Conservation (phyloP, 2,113 vertebrate species). For the Centropus unirufus region DNA sequence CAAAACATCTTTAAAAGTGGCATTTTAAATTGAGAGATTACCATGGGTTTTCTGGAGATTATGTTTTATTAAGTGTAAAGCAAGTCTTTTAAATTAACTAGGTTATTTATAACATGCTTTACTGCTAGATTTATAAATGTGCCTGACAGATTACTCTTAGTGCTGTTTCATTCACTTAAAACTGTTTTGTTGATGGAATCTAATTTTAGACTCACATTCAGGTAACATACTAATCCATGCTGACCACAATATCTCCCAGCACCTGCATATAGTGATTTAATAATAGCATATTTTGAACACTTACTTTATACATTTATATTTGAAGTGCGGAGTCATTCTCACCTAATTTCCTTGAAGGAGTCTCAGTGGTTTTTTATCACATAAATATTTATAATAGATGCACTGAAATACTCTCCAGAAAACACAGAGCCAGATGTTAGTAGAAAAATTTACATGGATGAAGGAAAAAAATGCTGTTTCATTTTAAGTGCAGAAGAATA, state of each 20-base stretch:
- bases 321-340: neutral
- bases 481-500: constrained; percentile 12
- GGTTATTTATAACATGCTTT: neutral
- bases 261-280: neutral
- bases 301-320: constrained; percentile 30
- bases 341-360: constrained; percentile 32
- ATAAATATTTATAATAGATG: constrained; percentile 56
- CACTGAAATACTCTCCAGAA: constrained; percentile 9
- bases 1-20: neutral
- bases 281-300: neutral
- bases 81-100: neutral
- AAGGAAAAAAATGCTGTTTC: neutral
- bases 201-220: neutral
- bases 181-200: neutral
- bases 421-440: constrained; percentile 5
- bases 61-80: neutral
- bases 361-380: neutral
- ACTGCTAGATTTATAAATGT: neutral
- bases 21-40: neutral
- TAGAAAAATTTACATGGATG: neutral
- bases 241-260: neutral
- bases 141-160: neutral
- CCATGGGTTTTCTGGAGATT: neutral
- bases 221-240: neutral
- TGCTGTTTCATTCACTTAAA: neutral